Evolutionary conservation across 2,888 invertebrate genomes (phyloP), one percentile per base, ranked within the genome.

Genomic region (Chrysotoxum bicinctum): DNA sequence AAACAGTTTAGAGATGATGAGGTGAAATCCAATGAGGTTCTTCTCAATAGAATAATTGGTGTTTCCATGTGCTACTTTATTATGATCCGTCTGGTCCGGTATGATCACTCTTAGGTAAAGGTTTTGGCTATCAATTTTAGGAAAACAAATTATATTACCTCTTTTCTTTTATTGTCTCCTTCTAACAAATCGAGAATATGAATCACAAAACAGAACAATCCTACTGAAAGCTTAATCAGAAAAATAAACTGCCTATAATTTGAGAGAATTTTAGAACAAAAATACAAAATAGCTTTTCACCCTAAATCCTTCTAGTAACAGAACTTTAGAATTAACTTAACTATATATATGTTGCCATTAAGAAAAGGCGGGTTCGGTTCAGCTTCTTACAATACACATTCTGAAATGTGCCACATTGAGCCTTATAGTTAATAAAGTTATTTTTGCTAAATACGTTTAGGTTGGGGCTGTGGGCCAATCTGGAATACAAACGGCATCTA

Each of bases 81-180:
- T 19, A 19, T 9, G 19, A 19, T 64, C 64, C 64, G 19, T 14
- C 14, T n/a, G 14, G 32, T n/a, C n/a, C n/a, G n/a, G n/a, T n/a
- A n/a, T n/a, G n/a, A 64, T 8, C 30, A 64, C 43, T 1, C 43
- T 40, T 21, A 2, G 3, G 6, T n/a, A 8, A 26, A 26, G 0
- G 3, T 12, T 32, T 32, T 64, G 12, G 62, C 64, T 64, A 64
- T 16, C 19, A 45, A 45, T 64, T 64, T 30, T 14, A 45, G 32
- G 58, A 64, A 64, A 45, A 26, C n/a, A 64, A 32, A 19, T n/a
- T 19, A 45, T 45, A 62, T 62, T 64, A 64, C 43, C 64, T 45
- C 45, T 60, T n/a, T 60, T 60, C n/a, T 16, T 40, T n/a, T 23
- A 60, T 37, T 56, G 23, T 23, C 9, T 10, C 9, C 37, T 60